Conservation (phyloP, 2,797 vertebrate genomes). For the Capromys pilorides region DNA sequence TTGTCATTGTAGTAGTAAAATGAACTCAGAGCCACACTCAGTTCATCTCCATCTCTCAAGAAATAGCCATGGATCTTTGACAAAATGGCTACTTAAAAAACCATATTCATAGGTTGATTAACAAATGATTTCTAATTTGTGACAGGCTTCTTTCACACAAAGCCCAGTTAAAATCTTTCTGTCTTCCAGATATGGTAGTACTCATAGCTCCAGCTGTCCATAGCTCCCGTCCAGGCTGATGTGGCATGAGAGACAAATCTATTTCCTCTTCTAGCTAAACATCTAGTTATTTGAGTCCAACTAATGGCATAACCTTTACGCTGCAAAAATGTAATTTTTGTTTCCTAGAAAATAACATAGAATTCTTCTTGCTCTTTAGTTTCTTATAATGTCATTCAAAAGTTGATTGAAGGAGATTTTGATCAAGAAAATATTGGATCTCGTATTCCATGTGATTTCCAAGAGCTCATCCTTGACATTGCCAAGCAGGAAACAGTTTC, state of each 20-base stretch:
- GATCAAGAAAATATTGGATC: constrained; percentile 51
- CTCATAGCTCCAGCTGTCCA: neutral
- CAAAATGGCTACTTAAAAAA: neutral
- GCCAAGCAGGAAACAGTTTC: constrained; percentile 44
- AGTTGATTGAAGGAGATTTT: constrained; percentile 28
- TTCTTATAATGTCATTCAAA: constrained; percentile 41
- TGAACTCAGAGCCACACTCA: constrained; percentile 23
- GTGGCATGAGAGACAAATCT: neutral
- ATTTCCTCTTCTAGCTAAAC: neutral
- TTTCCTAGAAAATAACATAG: neutral
- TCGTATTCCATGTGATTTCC: constrained; percentile 34
- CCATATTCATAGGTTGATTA: neutral
- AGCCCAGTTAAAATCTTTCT: neutral
- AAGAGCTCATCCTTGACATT: constrained; percentile 20
- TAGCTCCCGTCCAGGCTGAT: neutral
- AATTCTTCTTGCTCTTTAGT: neutral
- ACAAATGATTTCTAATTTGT: constrained; percentile 21
- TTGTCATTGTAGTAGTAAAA: constrained; percentile 62
- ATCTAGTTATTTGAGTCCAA: neutral
- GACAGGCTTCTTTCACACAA: constrained; percentile 1
- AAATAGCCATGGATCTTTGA: constrained; percentile 29
- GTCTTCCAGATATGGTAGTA: neutral
- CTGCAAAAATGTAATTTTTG: neutral
- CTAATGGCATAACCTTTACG: neutral
- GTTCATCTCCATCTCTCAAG: neutral